Evolutionary conservation across 2,113 vertebrate genomes (phyloP).

Genomic region (Delphinus delphis): DNA sequence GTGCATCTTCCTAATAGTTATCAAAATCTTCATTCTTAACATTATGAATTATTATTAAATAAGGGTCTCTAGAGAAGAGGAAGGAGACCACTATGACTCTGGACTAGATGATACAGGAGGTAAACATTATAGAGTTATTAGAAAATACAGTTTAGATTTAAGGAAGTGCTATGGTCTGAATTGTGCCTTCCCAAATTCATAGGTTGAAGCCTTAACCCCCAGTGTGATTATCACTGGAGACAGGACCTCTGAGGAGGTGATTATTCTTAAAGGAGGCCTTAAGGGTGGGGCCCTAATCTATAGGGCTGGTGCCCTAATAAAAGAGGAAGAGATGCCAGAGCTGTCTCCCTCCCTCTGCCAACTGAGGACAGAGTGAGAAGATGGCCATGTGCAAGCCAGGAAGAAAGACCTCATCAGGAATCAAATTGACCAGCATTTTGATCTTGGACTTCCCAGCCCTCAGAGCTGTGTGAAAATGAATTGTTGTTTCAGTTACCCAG

Average conservation of each 20-base stretch:
- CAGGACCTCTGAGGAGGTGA: neutral
- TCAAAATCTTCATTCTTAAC: neutral
- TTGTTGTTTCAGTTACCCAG: neutral
- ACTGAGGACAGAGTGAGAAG: neutral
- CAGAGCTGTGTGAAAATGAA: neutral
- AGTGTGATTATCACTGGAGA: neutral
- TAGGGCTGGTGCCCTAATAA: accelerated
- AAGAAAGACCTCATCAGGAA: neutral
- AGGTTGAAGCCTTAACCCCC: accelerated
- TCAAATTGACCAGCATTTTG: neutral
- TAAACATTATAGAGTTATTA: neutral
- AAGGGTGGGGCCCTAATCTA: neutral
- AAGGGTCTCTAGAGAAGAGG: neutral
- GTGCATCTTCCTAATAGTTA: neutral
- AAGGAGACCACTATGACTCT: neutral
- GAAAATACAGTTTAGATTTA: neutral
- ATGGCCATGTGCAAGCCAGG: neutral
- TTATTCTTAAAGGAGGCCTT: neutral
- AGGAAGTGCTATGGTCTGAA: neutral
- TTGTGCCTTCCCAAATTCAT: neutral
- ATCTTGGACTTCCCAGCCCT: neutral
- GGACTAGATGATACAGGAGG: neutral
- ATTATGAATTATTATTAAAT: neutral
- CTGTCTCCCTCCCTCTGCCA: neutral
- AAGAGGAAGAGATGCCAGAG: neutral